These are phyloP conservation scores for Paragorgia papillata DNA, from an alignment of 92 coral and sea anemone species.

Conservation along the genomic window DNA sequence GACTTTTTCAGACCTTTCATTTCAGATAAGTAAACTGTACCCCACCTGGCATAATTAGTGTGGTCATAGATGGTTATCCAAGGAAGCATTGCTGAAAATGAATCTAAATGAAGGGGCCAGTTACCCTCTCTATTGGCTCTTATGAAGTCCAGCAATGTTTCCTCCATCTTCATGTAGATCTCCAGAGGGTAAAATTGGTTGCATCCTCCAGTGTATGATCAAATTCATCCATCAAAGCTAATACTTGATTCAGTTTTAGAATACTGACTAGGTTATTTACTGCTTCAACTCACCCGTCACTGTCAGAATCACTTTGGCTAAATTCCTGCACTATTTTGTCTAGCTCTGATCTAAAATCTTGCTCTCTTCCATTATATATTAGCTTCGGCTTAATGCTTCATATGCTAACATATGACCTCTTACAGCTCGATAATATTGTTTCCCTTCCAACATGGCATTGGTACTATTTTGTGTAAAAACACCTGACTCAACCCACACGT, in stretches of 20 bases:
- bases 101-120: constrained; percentile 34
- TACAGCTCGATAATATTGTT: constrained; percentile 30
- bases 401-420: constrained; percentile 35
- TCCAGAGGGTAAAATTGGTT: constrained; percentile 28
- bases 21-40: constrained; percentile 23
- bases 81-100: constrained; percentile 33
- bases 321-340: not conserved
- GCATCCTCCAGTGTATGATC: constrained; percentile 3
- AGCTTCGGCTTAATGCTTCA: constrained; percentile 15
- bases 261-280: constrained; percentile 2
- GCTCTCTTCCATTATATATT: not conserved
- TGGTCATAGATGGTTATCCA: constrained; percentile 45
- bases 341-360: not conserved
- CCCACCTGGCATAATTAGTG: constrained; percentile 43
- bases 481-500: constrained; percentile 38
- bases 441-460: constrained; percentile 27
- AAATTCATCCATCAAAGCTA: constrained; percentile 28
- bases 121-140: constrained; percentile 31
- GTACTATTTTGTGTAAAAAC: constrained; percentile 26
- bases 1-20: constrained; percentile 19
- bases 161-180: constrained; percentile 43
- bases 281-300: constrained; percentile 6
- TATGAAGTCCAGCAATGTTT: constrained; percentile 30
- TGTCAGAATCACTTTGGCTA: not conserved
- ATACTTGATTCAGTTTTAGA: not conserved